Conservation (phyloP, 2,113 vertebrate species). For the Corapipo altera region DNA sequence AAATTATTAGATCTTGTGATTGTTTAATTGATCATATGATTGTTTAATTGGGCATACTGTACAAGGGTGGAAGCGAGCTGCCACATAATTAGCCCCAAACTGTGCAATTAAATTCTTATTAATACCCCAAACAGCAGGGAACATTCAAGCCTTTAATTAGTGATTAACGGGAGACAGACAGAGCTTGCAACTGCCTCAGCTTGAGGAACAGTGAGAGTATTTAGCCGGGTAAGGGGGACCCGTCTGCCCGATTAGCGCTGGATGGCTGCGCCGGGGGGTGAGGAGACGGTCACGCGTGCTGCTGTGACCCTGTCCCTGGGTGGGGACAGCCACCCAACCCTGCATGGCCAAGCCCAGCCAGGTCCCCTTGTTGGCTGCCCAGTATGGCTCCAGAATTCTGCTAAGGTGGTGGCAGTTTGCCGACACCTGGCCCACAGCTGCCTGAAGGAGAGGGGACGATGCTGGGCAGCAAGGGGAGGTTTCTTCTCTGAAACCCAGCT, state of each 20-base stretch:
- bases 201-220: constrained; percentile 14
- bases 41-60: constrained; percentile 60
- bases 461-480: neutral
- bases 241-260: neutral
- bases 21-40: constrained; percentile 60
- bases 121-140: constrained; percentile 72
- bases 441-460: neutral
- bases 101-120: constrained; percentile 75
- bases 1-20: constrained; percentile 68
- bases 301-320: neutral
- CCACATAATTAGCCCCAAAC: constrained; percentile 69
- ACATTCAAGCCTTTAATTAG: constrained; percentile 73
- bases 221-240: neutral
- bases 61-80: constrained; percentile 42
- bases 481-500: neutral
- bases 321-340: neutral
- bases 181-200: constrained; percentile 16
- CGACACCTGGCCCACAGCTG: neutral
- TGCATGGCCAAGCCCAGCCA: neutral
- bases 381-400: neutral
- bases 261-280: neutral
- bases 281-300: neutral
- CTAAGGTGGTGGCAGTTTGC: rapidly evolving
- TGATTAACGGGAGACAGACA: constrained; percentile 65
- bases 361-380: neutral